Evolutionary conservation across 2,113 vertebrate genomes (phyloP).

Genomic region (Hystrix brachyura): DNA sequence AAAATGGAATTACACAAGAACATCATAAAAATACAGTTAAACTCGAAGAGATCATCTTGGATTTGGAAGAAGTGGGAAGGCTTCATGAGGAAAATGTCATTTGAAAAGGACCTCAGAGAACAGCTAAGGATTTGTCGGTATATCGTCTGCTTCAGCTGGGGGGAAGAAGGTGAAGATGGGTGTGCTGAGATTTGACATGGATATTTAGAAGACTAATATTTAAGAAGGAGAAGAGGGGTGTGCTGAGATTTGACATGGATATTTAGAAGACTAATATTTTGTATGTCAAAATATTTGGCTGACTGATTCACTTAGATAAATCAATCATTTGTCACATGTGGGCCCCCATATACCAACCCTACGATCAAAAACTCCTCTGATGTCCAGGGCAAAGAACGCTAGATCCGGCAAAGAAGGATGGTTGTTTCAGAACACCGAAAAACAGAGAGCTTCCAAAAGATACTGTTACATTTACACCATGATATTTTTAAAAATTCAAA

Average conservation of each 20-base stretch:
- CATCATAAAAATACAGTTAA: slow-evolving; percentile 36
- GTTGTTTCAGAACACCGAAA: not conserved
- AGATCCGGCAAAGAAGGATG: not conserved
- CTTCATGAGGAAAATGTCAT: not conserved
- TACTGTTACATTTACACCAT: not conserved
- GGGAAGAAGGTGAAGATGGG: not conserved
- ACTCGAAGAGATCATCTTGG: not conserved
- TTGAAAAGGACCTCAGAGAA: not conserved
- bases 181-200: not conserved
- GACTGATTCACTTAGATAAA: not conserved
- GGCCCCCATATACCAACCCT: not conserved
- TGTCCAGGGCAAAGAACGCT: not conserved
- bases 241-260: not conserved
- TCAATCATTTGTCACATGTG: not conserved
- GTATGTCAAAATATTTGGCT: not conserved
- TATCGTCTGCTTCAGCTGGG: not conserved
- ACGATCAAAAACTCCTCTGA: not conserved
- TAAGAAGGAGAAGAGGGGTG: not conserved
- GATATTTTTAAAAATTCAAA: not conserved
- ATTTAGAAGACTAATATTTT: slow-evolving; percentile 3
- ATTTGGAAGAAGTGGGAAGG: not conserved
- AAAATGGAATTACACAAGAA: not conserved
- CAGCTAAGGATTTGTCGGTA: not conserved
- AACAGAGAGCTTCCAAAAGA: not conserved
- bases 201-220: not conserved